phyloP scores from a whole-genome alignment of 1,140 invertebrate genomes.

The Thaumetopoea pityocampa region DNA sequence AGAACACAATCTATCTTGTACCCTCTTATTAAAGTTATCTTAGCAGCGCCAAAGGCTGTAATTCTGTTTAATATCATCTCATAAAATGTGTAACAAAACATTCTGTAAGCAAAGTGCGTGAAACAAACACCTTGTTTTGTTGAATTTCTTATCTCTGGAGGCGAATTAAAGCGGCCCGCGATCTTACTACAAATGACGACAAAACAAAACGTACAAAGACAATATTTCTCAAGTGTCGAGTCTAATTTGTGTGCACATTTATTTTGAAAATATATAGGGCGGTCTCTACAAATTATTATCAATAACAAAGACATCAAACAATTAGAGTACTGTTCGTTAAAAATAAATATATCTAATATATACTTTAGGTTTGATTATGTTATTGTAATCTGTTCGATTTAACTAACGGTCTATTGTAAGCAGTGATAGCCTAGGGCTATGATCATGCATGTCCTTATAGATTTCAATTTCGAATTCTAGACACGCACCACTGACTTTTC shows the following conservation, averaged over 20 bases:
- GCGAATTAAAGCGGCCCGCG: conserved; percentile 31
- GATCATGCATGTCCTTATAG: too few relatives aligned
- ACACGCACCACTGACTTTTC: too few relatives aligned
- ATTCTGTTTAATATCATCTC: conserved; percentile 25
- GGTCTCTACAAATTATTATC: conserved; percentile 2
- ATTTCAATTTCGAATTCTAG: too few relatives aligned
- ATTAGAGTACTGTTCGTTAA: background rate
- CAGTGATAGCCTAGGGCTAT: too few relatives aligned
- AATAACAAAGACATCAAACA: conserved; percentile 1
- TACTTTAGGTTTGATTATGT: too few relatives aligned
- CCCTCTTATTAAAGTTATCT: too few relatives aligned
- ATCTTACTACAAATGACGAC: conserved; percentile 28
- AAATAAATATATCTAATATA: background rate
- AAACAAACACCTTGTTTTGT: conserved; percentile 32
- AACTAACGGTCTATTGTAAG: too few relatives aligned
- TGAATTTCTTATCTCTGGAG: conserved; percentile 27
- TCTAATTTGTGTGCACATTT: conserved; percentile 17
- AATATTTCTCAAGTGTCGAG: conserved; percentile 18
- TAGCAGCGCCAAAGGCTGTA: conserved; percentile 32
- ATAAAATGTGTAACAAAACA: conserved; percentile 28
- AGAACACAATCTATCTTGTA: too few relatives aligned
- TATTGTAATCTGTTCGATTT: too few relatives aligned
- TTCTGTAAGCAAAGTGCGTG: conserved; percentile 20
- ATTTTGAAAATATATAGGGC: conserved; percentile 12
- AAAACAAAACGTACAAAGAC: conserved; percentile 27